Evolutionary conservation across 2,888 invertebrate species (phyloP).

Genomic region (Glyphotaelius pellucidus): DNA sequence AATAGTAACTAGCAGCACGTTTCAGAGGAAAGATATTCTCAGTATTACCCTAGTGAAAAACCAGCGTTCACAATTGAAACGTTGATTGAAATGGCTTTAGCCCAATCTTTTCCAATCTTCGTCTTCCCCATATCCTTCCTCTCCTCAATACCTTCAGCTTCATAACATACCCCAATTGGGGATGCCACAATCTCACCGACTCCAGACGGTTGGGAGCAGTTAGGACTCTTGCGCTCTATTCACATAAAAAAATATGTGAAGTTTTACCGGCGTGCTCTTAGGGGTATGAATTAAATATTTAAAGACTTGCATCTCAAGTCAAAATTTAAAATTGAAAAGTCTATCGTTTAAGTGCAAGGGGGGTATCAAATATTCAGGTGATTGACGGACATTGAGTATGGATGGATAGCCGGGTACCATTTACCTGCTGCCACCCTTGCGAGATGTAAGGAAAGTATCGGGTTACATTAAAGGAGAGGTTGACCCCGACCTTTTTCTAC

Average conservation of each 20-base stretch:
- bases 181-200: too few relatives aligned
- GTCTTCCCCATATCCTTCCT: too few relatives aligned
- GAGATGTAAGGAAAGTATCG: conserved; percentile 40
- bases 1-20: too few relatives aligned
- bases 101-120: too few relatives aligned
- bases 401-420: not conserved
- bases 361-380: conserved; percentile 41
- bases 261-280: not conserved
- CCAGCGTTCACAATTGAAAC: too few relatives aligned
- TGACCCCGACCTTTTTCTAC: conserved; percentile 26
- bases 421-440: not conserved
- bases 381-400: conserved; percentile 49
- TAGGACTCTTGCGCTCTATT: too few relatives aligned
- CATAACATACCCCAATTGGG: too few relatives aligned
- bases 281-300: not conserved
- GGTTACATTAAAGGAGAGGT: conserved; percentile 31
- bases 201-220: too few relatives aligned
- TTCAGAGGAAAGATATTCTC: too few relatives aligned
- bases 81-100: too few relatives aligned
- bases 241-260: not conserved
- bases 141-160: too few relatives aligned
- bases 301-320: not conserved
- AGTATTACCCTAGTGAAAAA: too few relatives aligned
- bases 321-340: not conserved
- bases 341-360: not conserved